Evolutionary conservation across 2,113 vertebrate genomes (phyloP).

Genomic region (Pardalotus punctatus): DNA sequence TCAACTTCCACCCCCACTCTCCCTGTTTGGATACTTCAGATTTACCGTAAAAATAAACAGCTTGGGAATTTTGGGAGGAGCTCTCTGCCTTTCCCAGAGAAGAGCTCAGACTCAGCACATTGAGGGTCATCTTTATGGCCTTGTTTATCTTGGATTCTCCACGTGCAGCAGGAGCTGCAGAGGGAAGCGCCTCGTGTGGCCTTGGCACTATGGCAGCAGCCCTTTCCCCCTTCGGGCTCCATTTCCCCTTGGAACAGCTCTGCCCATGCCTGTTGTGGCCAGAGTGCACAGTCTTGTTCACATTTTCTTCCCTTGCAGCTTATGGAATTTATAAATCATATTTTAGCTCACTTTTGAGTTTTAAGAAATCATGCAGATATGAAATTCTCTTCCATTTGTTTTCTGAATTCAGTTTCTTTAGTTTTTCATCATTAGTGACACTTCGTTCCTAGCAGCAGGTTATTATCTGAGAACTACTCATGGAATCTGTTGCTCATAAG

Average conservation of each 20-base stretch:
- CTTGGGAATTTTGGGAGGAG: not conserved
- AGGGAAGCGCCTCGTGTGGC: not conserved
- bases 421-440: not conserved
- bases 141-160: not conserved
- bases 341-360: not conserved
- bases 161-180: not conserved
- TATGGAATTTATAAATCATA: not conserved
- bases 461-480: not conserved
- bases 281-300: not conserved
- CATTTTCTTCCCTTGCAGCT: not conserved
- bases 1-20: not conserved
- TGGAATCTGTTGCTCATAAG: constrained; percentile 28
- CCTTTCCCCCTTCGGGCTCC: not conserved
- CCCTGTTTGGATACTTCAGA: not conserved
- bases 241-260: not conserved
- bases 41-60: not conserved
- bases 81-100: not conserved
- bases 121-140: not conserved
- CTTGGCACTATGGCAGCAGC: not conserved
- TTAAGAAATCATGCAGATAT: not conserved
- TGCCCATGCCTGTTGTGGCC: not conserved
- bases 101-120: not conserved
- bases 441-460: constrained; percentile 23
- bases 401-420: not conserved
- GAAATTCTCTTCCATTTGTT: not conserved